Percentiles rank a stretch among this genome's conserved stretches.
Evolutionary conservation across 2,888 invertebrate species (phyloP).

Genomic region (Sinotaia quadrata): DNA sequence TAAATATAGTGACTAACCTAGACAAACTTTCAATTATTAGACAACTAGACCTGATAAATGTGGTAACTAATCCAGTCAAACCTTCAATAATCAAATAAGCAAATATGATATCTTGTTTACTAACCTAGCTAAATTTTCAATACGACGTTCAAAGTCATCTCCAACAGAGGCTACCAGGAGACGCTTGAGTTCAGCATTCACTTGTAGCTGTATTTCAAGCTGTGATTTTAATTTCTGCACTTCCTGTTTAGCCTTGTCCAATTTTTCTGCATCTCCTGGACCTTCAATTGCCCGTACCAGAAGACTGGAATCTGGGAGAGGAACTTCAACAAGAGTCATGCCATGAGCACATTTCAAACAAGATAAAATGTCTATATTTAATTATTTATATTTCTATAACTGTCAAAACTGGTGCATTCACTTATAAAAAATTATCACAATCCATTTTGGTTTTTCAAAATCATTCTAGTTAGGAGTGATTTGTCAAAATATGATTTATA

Average conservation of each 20-base stretch:
- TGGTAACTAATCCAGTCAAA: not conserved
- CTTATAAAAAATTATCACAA: no score
- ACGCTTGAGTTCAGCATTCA: constrained; percentile 92
- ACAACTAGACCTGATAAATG: no score
- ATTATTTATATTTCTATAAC: no score
- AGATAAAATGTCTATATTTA: no score
- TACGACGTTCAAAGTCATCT: constrained; percentile 90
- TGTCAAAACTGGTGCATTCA: no score
- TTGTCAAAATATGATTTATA: no score
- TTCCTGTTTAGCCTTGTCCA: constrained; percentile 47
- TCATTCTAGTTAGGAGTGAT: no score
- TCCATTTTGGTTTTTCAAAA: no score
- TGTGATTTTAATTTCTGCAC: constrained; percentile 36
- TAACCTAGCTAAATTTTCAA: constrained; percentile 87
- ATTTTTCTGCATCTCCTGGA: constrained; percentile 34
- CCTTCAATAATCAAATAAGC: not conserved
- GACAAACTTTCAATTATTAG: no score
- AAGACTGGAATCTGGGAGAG: constrained; percentile 9
- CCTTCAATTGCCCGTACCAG: constrained; percentile 7
- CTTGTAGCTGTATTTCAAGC: constrained; percentile 74
- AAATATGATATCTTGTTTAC: not conserved
- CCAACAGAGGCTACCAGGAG: constrained; percentile 94
- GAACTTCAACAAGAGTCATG: constrained; percentile 9
- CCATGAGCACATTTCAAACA: no score
- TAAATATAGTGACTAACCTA: no score